Evolutionary conservation across 2,113 vertebrate species (phyloP).

Genomic region (Pteruthius melanotis): DNA sequence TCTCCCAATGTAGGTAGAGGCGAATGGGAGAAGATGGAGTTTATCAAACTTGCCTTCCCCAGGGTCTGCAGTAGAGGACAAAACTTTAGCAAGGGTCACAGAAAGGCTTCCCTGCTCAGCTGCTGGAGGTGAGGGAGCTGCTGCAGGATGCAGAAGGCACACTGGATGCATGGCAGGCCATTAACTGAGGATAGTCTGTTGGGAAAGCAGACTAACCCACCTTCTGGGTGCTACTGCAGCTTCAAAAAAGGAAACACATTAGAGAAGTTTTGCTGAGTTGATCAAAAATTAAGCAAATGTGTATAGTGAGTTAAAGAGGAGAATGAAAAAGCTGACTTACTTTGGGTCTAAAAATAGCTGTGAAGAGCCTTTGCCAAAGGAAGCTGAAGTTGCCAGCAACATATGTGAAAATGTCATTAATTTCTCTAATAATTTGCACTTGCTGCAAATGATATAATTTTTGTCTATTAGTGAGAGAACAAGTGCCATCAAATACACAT

Average conservation of each 20-base stretch:
- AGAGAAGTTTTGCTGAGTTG: neutral
- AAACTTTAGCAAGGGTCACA: neutral
- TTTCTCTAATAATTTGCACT: constrained; percentile 5
- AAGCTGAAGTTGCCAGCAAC: constrained; percentile 17
- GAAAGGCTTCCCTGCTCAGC: neutral
- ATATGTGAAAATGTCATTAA: constrained; percentile 22
- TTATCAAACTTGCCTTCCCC: neutral
- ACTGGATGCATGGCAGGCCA: neutral
- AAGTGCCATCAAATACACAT: neutral
- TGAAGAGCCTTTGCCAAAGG: constrained; percentile 9
- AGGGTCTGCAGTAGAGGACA: neutral
- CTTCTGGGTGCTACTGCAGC: neutral
- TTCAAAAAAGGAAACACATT: neutral
- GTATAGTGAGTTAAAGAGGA: neutral
- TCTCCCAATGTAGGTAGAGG: neutral
- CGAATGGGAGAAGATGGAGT: neutral
- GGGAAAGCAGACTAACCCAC: neutral
- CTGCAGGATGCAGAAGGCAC: neutral
- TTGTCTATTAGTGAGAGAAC: neutral
- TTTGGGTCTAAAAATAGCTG: neutral
- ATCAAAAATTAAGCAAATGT: neutral
- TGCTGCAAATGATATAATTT: neutral
- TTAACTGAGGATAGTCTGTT: neutral
- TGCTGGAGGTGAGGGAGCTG: neutral
- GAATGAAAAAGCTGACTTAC: neutral